phyloP scores from a whole-genome alignment of 2,888 invertebrate genomes.

The Caenorhabditis zanzibari region DNA sequence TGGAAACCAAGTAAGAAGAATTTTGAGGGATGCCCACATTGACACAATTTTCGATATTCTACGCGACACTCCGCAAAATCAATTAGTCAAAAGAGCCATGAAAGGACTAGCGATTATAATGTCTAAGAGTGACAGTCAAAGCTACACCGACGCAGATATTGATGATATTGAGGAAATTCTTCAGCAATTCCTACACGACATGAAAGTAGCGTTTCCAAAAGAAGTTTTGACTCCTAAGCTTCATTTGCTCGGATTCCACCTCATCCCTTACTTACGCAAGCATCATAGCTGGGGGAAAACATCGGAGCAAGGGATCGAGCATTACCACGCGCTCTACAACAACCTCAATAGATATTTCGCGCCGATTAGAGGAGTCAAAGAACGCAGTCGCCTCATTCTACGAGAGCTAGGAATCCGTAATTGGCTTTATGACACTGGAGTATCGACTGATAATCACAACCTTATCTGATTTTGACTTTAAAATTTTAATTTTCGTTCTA shows the following conservation, averaged over 20 bases:
- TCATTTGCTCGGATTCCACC: background rate
- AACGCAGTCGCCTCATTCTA: background rate
- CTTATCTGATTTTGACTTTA: too few species aligned
- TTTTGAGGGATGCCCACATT: background rate
- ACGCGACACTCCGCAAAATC: background rate
- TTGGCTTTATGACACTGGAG: conserved; percentile 16
- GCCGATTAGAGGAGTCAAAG: background rate
- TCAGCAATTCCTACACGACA: background rate
- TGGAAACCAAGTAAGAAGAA: conserved; percentile 16
- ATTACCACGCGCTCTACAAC: background rate
- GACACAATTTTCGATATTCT: background rate
- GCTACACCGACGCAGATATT: conserved; percentile 13
- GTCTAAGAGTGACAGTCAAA: background rate
- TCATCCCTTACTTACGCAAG: background rate
- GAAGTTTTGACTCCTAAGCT: conserved; percentile 3
- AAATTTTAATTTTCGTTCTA: too few species aligned
- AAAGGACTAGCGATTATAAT: background rate
- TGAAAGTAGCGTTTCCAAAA: conserved; percentile 11
- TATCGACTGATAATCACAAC: too few species aligned
- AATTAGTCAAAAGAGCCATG: background rate
- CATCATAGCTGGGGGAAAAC: conserved; percentile 5
- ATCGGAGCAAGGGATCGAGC: conserved; percentile 16
- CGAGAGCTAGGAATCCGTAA: background rate
- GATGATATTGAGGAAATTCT: background rate
- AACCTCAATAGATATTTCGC: background rate